These are phyloP conservation scores for Ceryle rudis DNA, from an alignment of 2,797 vertebrate genomes.

Conservation along the genomic window DNA sequence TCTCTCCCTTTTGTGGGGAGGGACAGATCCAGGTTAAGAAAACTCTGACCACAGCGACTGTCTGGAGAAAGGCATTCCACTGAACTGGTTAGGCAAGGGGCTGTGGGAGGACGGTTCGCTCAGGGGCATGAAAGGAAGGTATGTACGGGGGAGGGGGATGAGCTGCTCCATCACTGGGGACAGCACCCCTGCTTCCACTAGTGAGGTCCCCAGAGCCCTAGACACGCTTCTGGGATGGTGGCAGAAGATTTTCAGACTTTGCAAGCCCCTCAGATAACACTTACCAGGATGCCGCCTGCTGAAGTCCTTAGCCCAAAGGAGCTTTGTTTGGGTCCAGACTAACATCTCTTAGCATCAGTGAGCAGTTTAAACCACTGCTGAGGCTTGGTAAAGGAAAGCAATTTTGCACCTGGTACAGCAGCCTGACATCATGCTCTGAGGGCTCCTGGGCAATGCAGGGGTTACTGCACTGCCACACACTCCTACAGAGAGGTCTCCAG, in stretches of 20 bases:
- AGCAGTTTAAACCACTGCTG: neutral
- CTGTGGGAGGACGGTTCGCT: conserved; percentile 69
- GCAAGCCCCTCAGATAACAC: neutral
- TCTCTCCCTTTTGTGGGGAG: neutral
- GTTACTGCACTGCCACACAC: neutral
- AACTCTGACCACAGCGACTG: conserved; percentile 61
- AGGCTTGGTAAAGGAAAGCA: neutral
- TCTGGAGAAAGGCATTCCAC: conserved; percentile 80
- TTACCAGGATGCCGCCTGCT: neutral
- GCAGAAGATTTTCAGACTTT: neutral
- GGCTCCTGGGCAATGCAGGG: neutral
- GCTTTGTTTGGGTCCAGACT: neutral
- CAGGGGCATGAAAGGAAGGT: conserved; percentile 70
- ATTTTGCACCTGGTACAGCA: neutral
- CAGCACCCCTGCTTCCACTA: neutral
- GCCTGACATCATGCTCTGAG: neutral
- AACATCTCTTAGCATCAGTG: neutral
- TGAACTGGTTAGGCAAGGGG: conserved; percentile 82
- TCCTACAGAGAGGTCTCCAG: neutral
- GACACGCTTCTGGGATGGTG: neutral
- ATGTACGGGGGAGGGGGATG: conserved; percentile 61
- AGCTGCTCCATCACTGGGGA: conserved; percentile 39
- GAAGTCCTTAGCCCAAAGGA: neutral
- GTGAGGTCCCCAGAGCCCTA: neutral
- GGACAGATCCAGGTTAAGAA: conserved; percentile 49